phyloP scores from a whole-genome alignment of 2,888 invertebrate species.

The Horisme vitalbata region DNA sequence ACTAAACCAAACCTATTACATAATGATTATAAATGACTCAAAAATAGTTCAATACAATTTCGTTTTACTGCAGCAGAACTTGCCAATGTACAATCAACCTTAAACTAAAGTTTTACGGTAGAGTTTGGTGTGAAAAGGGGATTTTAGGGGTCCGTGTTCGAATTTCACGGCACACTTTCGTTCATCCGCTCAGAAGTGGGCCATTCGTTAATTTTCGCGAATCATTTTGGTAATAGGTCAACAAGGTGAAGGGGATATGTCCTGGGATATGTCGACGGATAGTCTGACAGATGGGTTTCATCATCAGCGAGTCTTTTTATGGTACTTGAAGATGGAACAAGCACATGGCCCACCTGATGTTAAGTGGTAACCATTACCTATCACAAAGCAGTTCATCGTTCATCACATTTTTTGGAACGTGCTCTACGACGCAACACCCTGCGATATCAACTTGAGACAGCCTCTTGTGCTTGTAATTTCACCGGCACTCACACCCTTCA shows the following conservation, averaged over 20 bases:
- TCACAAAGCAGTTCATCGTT: too few species aligned
- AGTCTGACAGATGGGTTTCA: too few species aligned
- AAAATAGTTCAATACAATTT: slow-evolving; percentile 19
- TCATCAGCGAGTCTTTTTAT: too few species aligned
- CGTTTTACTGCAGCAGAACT: slow-evolving; percentile 8
- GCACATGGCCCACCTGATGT: too few species aligned
- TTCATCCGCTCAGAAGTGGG: slow-evolving; percentile 57
- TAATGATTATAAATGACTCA: slow-evolving; percentile 15
- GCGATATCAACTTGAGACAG: too few species aligned
- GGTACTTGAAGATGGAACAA: too few species aligned
- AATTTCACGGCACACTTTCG: slow-evolving; percentile 56
- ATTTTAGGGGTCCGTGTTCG: slow-evolving; percentile 32
- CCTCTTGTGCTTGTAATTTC: too few species aligned
- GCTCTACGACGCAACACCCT: too few species aligned
- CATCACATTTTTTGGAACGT: too few species aligned
- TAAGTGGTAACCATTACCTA: too few species aligned
- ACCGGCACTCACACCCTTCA: too few species aligned
- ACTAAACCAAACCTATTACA: slow-evolving; percentile 25
- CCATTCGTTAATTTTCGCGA: slow-evolving; percentile 58
- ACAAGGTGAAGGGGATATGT: slow-evolving; percentile 7
- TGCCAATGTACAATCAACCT: not conserved
- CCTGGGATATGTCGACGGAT: slow-evolving; percentile 16
- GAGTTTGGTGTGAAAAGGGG: not conserved
- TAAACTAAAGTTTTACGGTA: not conserved
- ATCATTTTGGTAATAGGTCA: slow-evolving; percentile 51